Base-by-base conservation (phyloP, 64 coral and sea anemone species). In the Montipora cactus region DNA sequence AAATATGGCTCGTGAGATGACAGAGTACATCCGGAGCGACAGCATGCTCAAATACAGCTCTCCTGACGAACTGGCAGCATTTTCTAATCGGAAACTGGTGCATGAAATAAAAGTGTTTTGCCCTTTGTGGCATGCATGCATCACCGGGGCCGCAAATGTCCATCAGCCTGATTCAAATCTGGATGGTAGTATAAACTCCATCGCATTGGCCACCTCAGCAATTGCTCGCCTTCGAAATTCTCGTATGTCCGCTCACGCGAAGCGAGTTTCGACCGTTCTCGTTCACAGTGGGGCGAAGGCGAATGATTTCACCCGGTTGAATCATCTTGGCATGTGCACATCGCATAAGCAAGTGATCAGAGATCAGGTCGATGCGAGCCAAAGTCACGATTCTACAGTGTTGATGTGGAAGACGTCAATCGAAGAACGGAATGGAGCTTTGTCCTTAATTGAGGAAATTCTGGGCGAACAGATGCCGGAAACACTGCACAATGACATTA, bases 291-390 rank as follows among this genome's bases (percentile, higher is more conserved):
- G 23, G 28, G 87, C 44, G 1, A 89, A 89, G 28, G 58, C 78
- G 15, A 23, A 16, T 5, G 74, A 79, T 61, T 89, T 89, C 5
- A 79, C 75, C 8, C 0, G 58, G 15, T 18, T 89, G 53, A 59
- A 89, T 59, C 53, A 10, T 8, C 57, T 89, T 4, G 74, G 75
- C 10, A 89, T 89, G 8, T 89, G 74, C 28, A 89, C 53, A 5
- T 89, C 87, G 8, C 87, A 89, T 44, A 79, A 79, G 20, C 74
- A 89, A 77, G 72, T 77, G 0, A 67, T 89, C 55, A 74, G 58
- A 13, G 87, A 89, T 78, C 75, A 89, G 48, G 74, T 78, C 12
- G 87, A 78, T 10, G 64, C 19, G 21, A 74, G 87, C 12, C 61
- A 79, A 46, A 62, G 66, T 78, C 64, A 89, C n/a, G 87, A 89